A percentile compares a stretch with the other conserved stretches of the same genome.
phyloP scores from a whole-genome alignment of 2,888 invertebrate species.

The Oligia fasciuncula region DNA sequence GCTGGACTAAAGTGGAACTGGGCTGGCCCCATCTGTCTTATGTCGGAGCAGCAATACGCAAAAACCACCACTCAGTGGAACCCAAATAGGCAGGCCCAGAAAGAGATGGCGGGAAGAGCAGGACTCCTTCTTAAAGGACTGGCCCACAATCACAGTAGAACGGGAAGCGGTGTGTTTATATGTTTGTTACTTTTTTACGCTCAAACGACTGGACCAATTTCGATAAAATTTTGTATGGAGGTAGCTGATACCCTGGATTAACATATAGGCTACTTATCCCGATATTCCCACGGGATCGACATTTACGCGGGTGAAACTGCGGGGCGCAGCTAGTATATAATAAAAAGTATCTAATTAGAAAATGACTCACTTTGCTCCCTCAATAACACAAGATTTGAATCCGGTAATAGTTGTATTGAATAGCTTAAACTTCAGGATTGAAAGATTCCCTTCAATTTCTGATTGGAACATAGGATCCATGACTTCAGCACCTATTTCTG shows the following conservation, averaged over 20 bases:
- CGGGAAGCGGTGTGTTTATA: too few species aligned
- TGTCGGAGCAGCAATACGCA: background rate
- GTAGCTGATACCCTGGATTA: too few species aligned
- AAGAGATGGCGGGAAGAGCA: background rate
- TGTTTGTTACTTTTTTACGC: too few species aligned
- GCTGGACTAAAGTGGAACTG: background rate
- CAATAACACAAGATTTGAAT: constrained; percentile 68
- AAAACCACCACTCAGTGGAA: background rate
- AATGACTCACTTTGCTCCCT: constrained; percentile 69
- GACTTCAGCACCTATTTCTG: constrained; percentile 62
- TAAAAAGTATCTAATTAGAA: background rate
- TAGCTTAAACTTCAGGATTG: constrained; percentile 67
- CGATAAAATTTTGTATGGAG: too few species aligned
- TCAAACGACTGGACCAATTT: too few species aligned
- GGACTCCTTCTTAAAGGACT: background rate
- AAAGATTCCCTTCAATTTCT: constrained; percentile 65
- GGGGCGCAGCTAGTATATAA: background rate
- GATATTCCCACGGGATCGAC: too few species aligned
- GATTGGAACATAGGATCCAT: constrained; percentile 71
- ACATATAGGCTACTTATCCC: too few species aligned
- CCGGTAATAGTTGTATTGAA: constrained; percentile 66
- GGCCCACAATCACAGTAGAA: background rate
- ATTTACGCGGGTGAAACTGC: too few species aligned
- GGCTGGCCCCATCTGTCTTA: background rate
- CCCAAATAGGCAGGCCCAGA: background rate